Percentiles rank a stretch among this genome's conserved stretches.
phyloP scores from a whole-genome alignment of 2,888 invertebrate genomes.

The Teinopalpus imperialis region DNA sequence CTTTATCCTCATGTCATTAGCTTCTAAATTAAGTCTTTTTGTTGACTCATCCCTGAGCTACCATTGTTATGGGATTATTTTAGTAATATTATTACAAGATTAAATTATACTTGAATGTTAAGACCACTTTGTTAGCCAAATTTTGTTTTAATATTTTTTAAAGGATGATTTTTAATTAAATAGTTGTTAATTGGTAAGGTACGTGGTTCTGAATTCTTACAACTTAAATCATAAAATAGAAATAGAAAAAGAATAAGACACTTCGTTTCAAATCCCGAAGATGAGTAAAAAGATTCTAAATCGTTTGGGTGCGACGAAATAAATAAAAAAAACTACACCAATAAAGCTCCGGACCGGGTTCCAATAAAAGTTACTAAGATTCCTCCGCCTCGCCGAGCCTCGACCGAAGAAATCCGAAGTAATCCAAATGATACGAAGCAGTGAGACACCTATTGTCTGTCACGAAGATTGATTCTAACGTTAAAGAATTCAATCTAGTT shows the following conservation, averaged over 20 bases:
- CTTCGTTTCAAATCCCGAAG: conserved; percentile 11
- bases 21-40: background rate
- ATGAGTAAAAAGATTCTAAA: conserved; percentile 26
- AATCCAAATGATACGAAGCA: conserved; percentile 12
- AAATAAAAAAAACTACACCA: conserved; percentile 24
- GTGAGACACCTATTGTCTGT: conserved; percentile 14
- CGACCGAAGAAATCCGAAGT: conserved; percentile 17
- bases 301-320: conserved; percentile 30
- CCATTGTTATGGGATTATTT: conserved; percentile 23
- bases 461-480: conserved; percentile 13
- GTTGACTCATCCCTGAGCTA: conserved; percentile 16
- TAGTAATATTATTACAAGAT: conserved; percentile 21
- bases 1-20: too few species aligned
- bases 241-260: conserved; percentile 23
- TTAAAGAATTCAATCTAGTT: conserved; percentile 3
- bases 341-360: conserved; percentile 21
- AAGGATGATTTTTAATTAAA: too few species aligned
- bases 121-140: too few species aligned
- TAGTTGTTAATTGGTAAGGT: too few species aligned
- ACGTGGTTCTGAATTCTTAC: too few species aligned
- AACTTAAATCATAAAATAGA: conserved; percentile 1
- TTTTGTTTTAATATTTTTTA: too few species aligned
- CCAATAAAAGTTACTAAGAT: conserved; percentile 26
- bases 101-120: too few species aligned
- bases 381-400: background rate